phyloP scores from a whole-genome alignment of 2,113 vertebrate genomes.

The Clarias magur region DNA sequence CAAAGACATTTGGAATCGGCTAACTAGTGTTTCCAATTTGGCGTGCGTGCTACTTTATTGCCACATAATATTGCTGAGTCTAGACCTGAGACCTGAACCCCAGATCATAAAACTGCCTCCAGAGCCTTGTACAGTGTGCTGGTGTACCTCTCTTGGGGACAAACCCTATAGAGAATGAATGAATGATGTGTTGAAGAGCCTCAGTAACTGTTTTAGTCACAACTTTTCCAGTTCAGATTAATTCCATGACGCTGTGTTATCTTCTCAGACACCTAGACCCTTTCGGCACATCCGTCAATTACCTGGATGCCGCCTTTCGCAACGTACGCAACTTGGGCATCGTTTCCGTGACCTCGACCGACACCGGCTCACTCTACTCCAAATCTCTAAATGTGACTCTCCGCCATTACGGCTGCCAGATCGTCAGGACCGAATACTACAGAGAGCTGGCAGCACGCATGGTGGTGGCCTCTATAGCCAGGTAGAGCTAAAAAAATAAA shows the following conservation, averaged over 20 bases:
- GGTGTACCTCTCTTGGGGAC: too few species aligned
- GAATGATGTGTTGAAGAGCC: neutral
- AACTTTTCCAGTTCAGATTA: neutral
- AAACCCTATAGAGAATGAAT: too few species aligned
- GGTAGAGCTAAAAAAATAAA: constrained; percentile 69
- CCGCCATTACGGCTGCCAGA: constrained; percentile 88
- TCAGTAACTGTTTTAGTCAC: neutral
- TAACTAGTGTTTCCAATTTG: too few species aligned
- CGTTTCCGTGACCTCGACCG: constrained; percentile 91
- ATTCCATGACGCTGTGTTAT: neutral
- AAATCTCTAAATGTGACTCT: constrained; percentile 89
- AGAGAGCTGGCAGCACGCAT: constrained; percentile 89
- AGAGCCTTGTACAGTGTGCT: too few species aligned
- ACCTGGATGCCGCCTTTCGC: constrained; percentile 92
- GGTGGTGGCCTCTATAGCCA: constrained; percentile 83
- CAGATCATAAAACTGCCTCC: too few species aligned
- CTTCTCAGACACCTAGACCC: constrained; percentile 90
- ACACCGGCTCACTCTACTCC: constrained; percentile 89
- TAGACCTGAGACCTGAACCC: too few species aligned
- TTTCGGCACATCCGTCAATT: constrained; percentile 91
- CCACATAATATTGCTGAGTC: too few species aligned
- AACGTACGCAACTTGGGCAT: constrained; percentile 93
- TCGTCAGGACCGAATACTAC: constrained; percentile 95
- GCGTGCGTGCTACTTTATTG: too few species aligned
- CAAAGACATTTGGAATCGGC: too few species aligned